Evolutionary conservation across 2,888 invertebrate genomes (phyloP).

Genomic region (Lasioglossum marginatum): DNA sequence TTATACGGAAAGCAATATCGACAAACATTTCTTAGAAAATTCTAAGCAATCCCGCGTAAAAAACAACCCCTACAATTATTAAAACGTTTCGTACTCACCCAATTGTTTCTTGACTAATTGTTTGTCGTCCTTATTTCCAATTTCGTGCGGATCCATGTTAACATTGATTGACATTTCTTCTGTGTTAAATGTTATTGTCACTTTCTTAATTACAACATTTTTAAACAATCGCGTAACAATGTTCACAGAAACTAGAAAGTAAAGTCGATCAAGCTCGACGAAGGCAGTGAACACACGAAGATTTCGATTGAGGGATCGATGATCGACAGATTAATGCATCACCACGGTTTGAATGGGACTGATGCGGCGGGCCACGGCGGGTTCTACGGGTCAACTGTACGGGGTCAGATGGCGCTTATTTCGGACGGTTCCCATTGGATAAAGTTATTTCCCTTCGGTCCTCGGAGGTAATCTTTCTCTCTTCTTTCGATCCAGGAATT

Average conservation of each 20-base stretch:
- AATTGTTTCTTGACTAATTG: neutral
- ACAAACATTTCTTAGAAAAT: neutral
- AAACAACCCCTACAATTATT: neutral
- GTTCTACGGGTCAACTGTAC: constrained; percentile 15
- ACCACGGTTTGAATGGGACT: constrained; percentile 41
- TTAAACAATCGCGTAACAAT: neutral
- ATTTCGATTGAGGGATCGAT: constrained; percentile 17
- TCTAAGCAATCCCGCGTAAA: neutral
- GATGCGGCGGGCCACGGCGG: constrained; percentile 15
- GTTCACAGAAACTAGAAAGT: neutral
- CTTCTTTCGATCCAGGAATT: constrained; percentile 14
- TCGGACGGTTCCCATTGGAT: constrained; percentile 41
- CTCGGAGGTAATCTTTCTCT: constrained; percentile 24
- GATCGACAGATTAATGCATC: constrained; percentile 13
- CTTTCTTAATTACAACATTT: neutral
- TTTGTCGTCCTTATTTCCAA: neutral
- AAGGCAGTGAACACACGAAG: neutral
- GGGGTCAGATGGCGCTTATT: constrained; percentile 64
- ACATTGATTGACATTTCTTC: constrained; percentile 18
- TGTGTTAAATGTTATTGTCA: neutral
- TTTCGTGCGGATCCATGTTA: neutral
- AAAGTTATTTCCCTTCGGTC: constrained; percentile 22
- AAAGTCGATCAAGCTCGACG: neutral
- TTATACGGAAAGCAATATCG: neutral
- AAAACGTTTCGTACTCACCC: neutral